These are phyloP conservation scores for Drosophila melanosoma DNA, from an alignment of 2,888 invertebrate species.

Conservation along the genomic window DNA sequence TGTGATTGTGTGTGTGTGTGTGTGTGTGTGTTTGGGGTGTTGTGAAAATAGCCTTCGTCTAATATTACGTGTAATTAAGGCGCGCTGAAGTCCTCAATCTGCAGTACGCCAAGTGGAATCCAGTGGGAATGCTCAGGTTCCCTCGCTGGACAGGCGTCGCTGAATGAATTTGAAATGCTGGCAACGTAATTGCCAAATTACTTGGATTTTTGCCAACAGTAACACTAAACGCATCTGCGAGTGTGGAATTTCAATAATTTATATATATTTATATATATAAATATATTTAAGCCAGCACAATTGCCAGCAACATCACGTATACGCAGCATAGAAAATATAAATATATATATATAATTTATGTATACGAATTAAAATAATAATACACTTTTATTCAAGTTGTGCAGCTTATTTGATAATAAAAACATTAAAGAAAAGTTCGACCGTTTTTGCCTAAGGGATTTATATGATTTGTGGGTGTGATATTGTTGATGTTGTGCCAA, in stretches of 20 bases:
- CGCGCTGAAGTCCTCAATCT: slow-evolving; percentile 16
- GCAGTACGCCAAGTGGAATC: slow-evolving; percentile 23
- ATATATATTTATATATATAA: slow-evolving; percentile 31
- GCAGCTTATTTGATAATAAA: neutral
- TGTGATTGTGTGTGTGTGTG: neutral
- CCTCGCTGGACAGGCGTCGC: slow-evolving; percentile 20
- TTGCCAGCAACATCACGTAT: slow-evolving; percentile 47
- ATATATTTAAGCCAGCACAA: slow-evolving; percentile 16
- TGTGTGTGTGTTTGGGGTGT: slow-evolving; percentile 8
- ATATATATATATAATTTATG: slow-evolving; percentile 13
- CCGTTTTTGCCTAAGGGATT: neutral
- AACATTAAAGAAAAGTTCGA: neutral
- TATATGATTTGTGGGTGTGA: neutral
- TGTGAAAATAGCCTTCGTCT: slow-evolving; percentile 35
- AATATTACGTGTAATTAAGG: slow-evolving; percentile 78
- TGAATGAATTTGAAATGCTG: slow-evolving; percentile 70
- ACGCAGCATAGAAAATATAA: slow-evolving; percentile 29
- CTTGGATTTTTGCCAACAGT: slow-evolving; percentile 66
- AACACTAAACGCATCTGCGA: slow-evolving; percentile 71
- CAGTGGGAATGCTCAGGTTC: slow-evolving; percentile 49
- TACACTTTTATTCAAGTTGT: neutral
- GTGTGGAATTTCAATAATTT: slow-evolving; percentile 80
- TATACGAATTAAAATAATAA: neutral
- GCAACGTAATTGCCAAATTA: slow-evolving; percentile 75
- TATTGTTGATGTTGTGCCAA: neutral